Conservation (phyloP, 1,140 invertebrate species). For the Zophobas morio region DNA sequence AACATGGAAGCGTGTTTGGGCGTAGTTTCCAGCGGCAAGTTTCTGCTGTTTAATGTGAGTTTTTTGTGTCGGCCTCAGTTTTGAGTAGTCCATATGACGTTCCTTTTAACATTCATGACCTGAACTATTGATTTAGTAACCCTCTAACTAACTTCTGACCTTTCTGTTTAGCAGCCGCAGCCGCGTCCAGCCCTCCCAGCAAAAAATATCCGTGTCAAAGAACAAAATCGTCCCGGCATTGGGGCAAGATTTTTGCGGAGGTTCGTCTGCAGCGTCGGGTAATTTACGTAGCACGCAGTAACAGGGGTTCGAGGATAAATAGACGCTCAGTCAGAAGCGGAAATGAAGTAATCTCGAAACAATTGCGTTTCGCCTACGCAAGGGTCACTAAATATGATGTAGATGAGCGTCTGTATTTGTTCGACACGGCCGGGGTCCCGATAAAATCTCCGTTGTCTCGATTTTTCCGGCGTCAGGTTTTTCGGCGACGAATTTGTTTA, state of each 20-base stretch:
- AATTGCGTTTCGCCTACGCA: slow-evolving; percentile 29
- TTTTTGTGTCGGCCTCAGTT: no score
- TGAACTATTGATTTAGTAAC: no score
- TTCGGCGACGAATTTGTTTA: background rate
- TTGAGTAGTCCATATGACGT: no score
- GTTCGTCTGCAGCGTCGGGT: slow-evolving; percentile 9
- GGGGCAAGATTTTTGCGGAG: slow-evolving; percentile 2
- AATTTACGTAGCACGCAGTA: slow-evolving; percentile 2
- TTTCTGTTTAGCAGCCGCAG: no score
- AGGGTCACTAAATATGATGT: slow-evolving; percentile 38
- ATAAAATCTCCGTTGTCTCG: slow-evolving; percentile 1
- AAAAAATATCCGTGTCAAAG: background rate
- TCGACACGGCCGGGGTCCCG: background rate
- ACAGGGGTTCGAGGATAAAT: slow-evolving; percentile 16
- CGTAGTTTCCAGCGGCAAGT: no score
- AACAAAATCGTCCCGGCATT: background rate
- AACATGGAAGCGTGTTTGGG: no score
- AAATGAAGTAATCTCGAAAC: slow-evolving; percentile 41
- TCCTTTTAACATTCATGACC: no score
- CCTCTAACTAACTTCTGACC: no score
- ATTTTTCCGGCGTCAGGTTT: slow-evolving; percentile 20
- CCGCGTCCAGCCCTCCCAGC: no score
- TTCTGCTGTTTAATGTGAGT: no score
- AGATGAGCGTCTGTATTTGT: slow-evolving; percentile 15
- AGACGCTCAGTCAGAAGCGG: slow-evolving; percentile 27